These are phyloP conservation scores for Eulemur rubriventer DNA, from an alignment of 2,797 vertebrate genomes.

Conservation along the genomic window DNA sequence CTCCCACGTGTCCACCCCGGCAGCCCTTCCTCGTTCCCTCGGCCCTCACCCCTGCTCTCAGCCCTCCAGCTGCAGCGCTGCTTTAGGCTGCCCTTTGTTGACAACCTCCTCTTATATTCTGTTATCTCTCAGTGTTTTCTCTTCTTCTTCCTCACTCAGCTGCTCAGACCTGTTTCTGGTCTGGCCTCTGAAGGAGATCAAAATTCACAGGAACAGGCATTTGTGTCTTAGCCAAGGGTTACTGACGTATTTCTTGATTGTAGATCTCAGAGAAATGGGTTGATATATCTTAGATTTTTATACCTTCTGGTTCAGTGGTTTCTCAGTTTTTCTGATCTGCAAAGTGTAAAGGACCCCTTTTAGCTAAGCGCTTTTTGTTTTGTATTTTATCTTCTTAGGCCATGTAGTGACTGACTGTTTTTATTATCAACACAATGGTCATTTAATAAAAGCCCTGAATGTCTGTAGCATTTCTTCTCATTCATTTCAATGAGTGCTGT, in stretches of 20 bases:
- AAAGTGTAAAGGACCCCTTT: background rate
- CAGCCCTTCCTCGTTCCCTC: background rate
- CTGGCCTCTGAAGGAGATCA: background rate
- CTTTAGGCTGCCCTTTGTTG: background rate
- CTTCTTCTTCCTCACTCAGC: background rate
- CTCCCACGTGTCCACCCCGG: background rate
- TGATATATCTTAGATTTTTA: background rate
- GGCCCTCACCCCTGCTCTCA: background rate
- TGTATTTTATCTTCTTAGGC: background rate
- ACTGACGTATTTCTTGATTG: background rate
- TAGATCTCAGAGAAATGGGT: background rate
- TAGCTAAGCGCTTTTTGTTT: background rate
- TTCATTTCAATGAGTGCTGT: background rate
- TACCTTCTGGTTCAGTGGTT: background rate
- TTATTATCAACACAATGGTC: background rate
- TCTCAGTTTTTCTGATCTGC: constrained; percentile 5
- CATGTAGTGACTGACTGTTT: background rate
- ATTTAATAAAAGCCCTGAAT: background rate
- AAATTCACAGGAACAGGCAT: background rate
- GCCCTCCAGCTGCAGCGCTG: background rate
- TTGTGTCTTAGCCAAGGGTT: background rate
- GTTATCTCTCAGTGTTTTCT: background rate
- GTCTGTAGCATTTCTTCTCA: background rate
- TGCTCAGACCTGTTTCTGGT: background rate
- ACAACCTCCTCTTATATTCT: background rate